Evolutionary conservation across 2,797 vertebrate species (phyloP), one percentile per base, ranked within the genome.

Genomic region (Hydrolagus colliei): DNA sequence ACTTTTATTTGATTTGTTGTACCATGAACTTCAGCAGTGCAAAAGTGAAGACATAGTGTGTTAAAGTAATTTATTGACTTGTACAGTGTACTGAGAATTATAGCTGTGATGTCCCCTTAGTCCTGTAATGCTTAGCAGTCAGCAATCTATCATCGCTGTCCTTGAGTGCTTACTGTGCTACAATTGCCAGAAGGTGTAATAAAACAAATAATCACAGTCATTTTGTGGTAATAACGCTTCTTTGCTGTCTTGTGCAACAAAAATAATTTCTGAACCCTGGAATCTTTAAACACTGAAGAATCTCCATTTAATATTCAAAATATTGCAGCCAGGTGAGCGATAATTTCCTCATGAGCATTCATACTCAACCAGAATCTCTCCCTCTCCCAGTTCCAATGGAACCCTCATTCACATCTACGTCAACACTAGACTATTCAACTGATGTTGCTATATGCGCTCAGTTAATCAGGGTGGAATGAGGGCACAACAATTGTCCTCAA

Each of bases 121-220:
- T 20, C 79, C 79, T 67, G 16, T 67, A 82, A 82, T 68, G 62
- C 14, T 18, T 11, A 65, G 27, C 79, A 82, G 8, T 82, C 79
- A 35, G 14, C 35, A 41, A 68, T 84, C 79, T 35, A 71, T 84
- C 79, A 84, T 16, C 12, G 14, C 18, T 71, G n/a, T 67, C 32
- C 79, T 71, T 9, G 32, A 71, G 79, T 84, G 52, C 65, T 84
- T 52, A 12, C 65, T 84, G 79, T 52, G 79, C 79, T 68, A 71
- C 63, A 84, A 9, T 41, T 84, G 16, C 79, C 79, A 84, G 79
- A 84, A 84, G 79, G 65, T 52, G 71, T 35, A 22, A n/a, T 84
- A 52, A 84, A 84, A 71, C 65, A 84, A 84, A 84, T 68, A 84
- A 84, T 68, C 62, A 84, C 8, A 10, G 10, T 84, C 32, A 71